Percentiles rank a stretch among this genome's conserved stretches.
Evolutionary conservation across 2,888 invertebrate species (phyloP).

Genomic region (Pristionchus arcanus): DNA sequence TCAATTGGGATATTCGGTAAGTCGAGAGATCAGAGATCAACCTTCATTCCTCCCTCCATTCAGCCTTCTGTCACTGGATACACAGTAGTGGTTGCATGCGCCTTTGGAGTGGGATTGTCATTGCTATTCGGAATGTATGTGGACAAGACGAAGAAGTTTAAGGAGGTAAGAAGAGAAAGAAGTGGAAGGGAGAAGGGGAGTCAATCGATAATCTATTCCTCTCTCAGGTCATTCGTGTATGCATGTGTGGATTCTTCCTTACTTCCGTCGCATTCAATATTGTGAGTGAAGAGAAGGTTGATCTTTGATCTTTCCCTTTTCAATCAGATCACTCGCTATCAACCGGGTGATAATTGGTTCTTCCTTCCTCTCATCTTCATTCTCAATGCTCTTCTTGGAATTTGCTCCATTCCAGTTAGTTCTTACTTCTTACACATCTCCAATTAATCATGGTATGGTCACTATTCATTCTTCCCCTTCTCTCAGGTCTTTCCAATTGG

Average conservation of each 20-base stretch:
- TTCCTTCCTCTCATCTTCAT: slow-evolving; percentile 54
- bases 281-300: slow-evolving; percentile 56
- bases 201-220: background rate
- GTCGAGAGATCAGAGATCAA: background rate
- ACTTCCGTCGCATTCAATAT: slow-evolving; percentile 63
- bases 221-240: slow-evolving; percentile 61
- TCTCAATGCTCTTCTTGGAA: slow-evolving; percentile 59
- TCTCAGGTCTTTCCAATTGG: slow-evolving; percentile 69
- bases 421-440: slow-evolving; percentile 17
- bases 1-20: slow-evolving; percentile 59
- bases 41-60: background rate
- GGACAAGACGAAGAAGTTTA: slow-evolving; percentile 74
- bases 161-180: slow-evolving; percentile 58
- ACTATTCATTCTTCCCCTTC: background rate
- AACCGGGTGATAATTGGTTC: background rate
- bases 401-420: slow-evolving; percentile 66
- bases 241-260: slow-evolving; percentile 63
- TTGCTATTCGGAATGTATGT: slow-evolving; percentile 70
- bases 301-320: background rate
- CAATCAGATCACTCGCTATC: slow-evolving; percentile 40
- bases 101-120: slow-evolving; percentile 70
- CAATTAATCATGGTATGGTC: no score
- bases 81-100: slow-evolving; percentile 56
- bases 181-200: background rate
- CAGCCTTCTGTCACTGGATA: slow-evolving; percentile 60